phyloP scores from a whole-genome alignment of 2,888 invertebrate genomes.

The Hoplodrina blanda region DNA sequence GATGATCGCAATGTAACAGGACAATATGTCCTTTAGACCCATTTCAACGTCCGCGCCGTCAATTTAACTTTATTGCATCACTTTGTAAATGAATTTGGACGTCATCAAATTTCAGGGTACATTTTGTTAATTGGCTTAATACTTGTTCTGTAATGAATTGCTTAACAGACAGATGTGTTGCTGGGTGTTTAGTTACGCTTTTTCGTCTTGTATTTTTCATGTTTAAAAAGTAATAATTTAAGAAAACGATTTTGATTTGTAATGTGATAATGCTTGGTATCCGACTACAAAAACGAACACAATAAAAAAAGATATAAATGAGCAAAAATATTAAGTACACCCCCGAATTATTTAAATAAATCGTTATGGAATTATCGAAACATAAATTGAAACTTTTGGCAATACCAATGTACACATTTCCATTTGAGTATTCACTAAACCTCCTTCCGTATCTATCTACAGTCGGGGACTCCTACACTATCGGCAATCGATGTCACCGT shows the following conservation, averaged over 20 bases:
- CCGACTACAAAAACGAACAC: no score
- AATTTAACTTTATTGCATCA: conserved; percentile 29
- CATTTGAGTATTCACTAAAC: background rate
- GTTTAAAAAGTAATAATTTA: no score
- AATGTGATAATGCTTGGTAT: no score
- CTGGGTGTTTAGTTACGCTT: no score
- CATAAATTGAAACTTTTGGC: no score
- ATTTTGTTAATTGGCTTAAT: background rate
- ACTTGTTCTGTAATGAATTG: background rate
- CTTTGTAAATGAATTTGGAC: conserved; percentile 24
- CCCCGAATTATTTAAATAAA: no score
- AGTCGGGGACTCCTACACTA: conserved; percentile 55
- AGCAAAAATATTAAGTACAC: no score
- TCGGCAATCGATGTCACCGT: conserved; percentile 82
- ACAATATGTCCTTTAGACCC: conserved; percentile 9
- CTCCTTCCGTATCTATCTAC: background rate
- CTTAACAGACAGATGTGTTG: no score
- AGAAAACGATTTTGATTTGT: no score
- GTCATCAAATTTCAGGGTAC: background rate
- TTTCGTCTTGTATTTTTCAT: no score
- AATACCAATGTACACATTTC: background rate
- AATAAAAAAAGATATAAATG: no score
- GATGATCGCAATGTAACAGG: conserved; percentile 2
- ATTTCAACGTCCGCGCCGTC: background rate
- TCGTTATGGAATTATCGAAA: no score